Base-by-base conservation (phyloP, 2,888 invertebrate genomes). In the Drosophila incognita region DNA sequence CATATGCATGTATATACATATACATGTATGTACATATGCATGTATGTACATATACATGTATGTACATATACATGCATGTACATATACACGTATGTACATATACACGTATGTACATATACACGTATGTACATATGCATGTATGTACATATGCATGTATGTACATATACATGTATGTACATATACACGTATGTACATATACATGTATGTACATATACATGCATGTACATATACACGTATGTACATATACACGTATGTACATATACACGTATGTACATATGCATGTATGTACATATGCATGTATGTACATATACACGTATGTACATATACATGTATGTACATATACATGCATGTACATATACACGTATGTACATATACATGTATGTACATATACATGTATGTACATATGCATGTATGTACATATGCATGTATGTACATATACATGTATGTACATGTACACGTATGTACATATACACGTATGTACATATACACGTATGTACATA, bases 371-470 rank as follows among this genome's bases (percentile, higher is more conserved):
- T 10, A 31, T 38, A 13, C 29, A 15, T 27, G 15, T 27, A 29
- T 49, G 49, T 48, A 77, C 68, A 8, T 8, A 31, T 31, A 8
- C 31, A 31, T 31, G 8, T 31, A 7, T 49, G 49, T 48, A 77
- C 68, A 8, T 8, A 31, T 38, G 10, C 29, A 15, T 27, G 15
- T 0, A 8, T 27, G 27, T 27, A 27, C 27, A 4, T 27, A 27
- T 27, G n/a, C n/a, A n/a, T n/a, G n/a, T n/a, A n/a, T n/a, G n/a
- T n/a, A n/a, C n/a, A n/a, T n/a, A n/a, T n/a, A n/a, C n/a, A n/a
- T n/a, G n/a, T n/a, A n/a, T n/a, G n/a, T n/a, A n/a, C n/a, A 15
- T 15, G 24, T 38, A 13, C 29, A 15, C n/a, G 15, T 27, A 29
- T 49, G 49, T 48, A 77, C 68, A 8, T 8, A 31, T 31, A 8